A percentile compares a stretch with the other conserved stretches of the same genome.
Evolutionary conservation across 1,140 invertebrate species (phyloP).

Genomic region (Sycophila sp.): DNA sequence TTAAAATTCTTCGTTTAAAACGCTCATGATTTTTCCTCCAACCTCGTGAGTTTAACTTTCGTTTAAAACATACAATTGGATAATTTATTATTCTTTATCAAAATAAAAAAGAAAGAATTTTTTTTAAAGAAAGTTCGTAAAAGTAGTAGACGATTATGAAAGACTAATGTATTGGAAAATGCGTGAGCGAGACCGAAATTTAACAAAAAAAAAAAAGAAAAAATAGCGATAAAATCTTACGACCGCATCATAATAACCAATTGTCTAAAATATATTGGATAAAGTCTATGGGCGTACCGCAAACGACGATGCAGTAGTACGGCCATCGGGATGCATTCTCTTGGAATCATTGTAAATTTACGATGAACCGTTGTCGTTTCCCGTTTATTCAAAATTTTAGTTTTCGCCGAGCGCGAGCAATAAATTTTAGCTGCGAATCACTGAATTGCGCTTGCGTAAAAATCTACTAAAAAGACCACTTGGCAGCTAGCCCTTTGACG

Average conservation of each 20-base stretch:
- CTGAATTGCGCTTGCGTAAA: conserved; percentile 45
- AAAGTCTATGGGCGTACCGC: neutral
- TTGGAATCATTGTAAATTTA: conserved; percentile 58
- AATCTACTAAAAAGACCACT: conserved; percentile 37
- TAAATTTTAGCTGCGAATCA: conserved; percentile 52
- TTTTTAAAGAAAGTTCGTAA: too few species aligned
- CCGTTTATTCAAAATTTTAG: conserved; percentile 47
- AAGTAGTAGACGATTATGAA: too few species aligned
- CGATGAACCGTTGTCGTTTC: conserved; percentile 50
- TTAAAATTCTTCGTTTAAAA: too few species aligned
- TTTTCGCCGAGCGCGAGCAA: conserved; percentile 45
- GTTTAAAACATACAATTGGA: too few species aligned
- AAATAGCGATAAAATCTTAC: neutral
- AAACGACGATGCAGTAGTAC: neutral
- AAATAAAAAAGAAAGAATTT: too few species aligned
- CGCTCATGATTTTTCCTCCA: too few species aligned
- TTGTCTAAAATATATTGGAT: conserved; percentile 17
- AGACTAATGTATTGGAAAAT: neutral
- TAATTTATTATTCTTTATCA: too few species aligned
- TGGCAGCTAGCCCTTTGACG: neutral
- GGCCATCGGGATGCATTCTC: conserved; percentile 38
- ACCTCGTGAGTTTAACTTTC: too few species aligned
- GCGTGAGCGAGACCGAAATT: too few species aligned
- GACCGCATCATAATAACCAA: conserved; percentile 1
- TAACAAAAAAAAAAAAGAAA: too few species aligned